Base-by-base conservation (phyloP, 1,140 invertebrate genomes). In the Drosophila watanabei region DNA sequence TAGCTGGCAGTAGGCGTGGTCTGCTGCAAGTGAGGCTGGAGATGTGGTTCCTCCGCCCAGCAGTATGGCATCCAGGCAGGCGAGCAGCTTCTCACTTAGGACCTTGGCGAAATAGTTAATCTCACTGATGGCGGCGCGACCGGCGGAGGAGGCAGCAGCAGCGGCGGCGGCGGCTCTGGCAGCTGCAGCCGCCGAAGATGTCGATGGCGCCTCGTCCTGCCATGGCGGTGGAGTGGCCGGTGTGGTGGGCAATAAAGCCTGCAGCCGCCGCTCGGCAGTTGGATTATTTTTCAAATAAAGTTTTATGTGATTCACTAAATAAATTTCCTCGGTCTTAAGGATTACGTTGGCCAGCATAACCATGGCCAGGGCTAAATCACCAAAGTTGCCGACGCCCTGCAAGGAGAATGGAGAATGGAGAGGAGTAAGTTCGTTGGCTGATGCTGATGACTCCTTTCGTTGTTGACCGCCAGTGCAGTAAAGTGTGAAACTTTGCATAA, bases 281-380 rank as follows among this genome's bases (percentile, higher is more conserved):
- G 87, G 83, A 71, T 93, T 84, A 90, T 93, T 93, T 91, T 93
- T 93, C 84, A 93, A 91, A 92, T 92, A 92, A 88, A 93, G 91
- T 91, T 93, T 93, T 82, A 93, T 92, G 87, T 93, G 92, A 92
- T 93, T 93, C 86, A 93, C 83, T 80, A 93, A 91, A 93, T 93
- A 93, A 87, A 93, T 92, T 92, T 93, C 92, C 85, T 93, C 92
- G 79, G 92, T 92, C 71, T 92, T 93, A 33, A 90, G 87, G 73
- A 93, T 92, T 80, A 93, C 91, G 75, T 93, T 92, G 62, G 79
- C 84, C 68, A 92, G 87, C 72, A 92, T 86, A 76, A 93, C 90
- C 78, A 81, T 90, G 75, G 92, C 90, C 78, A 87, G 62, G 52
- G 92, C 86, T 90, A 93, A 92, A 93, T 93, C 88, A 87, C 87